Evolutionary conservation across 2,888 invertebrate species (phyloP), one percentile per base, ranked within the genome.

Genomic region (Drosophila villosipedis): DNA sequence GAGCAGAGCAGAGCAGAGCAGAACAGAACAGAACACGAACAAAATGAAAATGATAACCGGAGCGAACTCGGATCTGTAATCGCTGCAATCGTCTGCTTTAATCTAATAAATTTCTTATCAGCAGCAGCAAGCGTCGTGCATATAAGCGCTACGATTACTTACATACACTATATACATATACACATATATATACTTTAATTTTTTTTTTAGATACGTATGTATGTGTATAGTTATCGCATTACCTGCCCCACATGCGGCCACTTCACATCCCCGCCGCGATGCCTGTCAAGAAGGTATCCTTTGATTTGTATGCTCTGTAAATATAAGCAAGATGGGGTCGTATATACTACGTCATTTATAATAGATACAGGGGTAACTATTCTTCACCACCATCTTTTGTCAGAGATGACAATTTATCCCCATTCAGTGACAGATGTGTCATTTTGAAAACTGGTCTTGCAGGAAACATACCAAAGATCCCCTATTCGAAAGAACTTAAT

Each of bases 41-140:
- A 57, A 53, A 57, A 37, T 37, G 25, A 62, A 63, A 73, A 58
- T 31, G 37, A n/a, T 50, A 64, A 30, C 31, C 37, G 64, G 30
- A 33, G 39, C 57, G 22, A 60, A 57, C 53, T 65, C 77, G 71
- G n/a, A 73, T 67, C 75, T 89, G 80, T 84, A 85, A 85, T 89
- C 85, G 74, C 75, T 68, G 79, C 75, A 82, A 91, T 87, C 84
- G 87, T 68, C 73, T 74, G 84, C 88, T 78, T 89, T 91, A 88
- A 88, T 88, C 91, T 89, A 91, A 89, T 88, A 88, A 84, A 88
- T 81, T 91, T 84, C 91, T 88, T 91, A 88, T 88, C 88, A 89
- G 78, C 12, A 39, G 55, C 79, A 55, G 37, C 79, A 68, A 73
- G 71, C 74, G 68, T 78, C 72, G 72, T 43, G 49, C 55, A 60